phyloP scores from a whole-genome alignment of 2,113 vertebrate species.

The Piprites chloris region DNA sequence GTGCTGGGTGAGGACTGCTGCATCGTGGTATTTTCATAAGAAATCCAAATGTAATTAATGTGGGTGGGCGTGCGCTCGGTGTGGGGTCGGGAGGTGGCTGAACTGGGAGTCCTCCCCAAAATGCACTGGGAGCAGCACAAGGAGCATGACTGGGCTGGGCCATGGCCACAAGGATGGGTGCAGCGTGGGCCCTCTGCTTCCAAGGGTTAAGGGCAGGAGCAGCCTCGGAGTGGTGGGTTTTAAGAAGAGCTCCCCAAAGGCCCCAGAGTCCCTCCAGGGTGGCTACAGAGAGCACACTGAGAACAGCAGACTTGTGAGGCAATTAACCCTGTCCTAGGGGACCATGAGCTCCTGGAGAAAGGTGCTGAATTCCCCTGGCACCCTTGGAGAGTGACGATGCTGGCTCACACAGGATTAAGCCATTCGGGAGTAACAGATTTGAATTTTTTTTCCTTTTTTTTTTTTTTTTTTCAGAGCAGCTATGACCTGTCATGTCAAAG shows the following conservation, averaged over 20 bases:
- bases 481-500: constrained; percentile 53
- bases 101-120: background rate
- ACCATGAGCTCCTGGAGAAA: background rate
- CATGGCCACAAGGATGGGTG: background rate
- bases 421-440: constrained; percentile 22
- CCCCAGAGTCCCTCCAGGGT: background rate
- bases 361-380: background rate
- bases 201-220: background rate
- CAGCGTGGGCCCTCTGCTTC: fast-evolving
- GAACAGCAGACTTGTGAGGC: background rate
- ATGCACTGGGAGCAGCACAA: background rate
- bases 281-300: background rate
- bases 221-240: background rate
- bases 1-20: background rate
- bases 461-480: background rate
- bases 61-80: background rate
- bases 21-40: background rate
- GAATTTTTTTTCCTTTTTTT: background rate
- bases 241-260: background rate
- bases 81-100: background rate
- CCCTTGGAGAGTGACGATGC: background rate
- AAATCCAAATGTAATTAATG: constrained; percentile 46
- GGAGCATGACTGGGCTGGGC: background rate
- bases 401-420: constrained; percentile 18
- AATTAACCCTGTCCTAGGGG: background rate